Evolutionary conservation across 2,797 vertebrate genomes (phyloP), one percentile per base, ranked within the genome.

Genomic region (Etheostoma perlongum): DNA sequence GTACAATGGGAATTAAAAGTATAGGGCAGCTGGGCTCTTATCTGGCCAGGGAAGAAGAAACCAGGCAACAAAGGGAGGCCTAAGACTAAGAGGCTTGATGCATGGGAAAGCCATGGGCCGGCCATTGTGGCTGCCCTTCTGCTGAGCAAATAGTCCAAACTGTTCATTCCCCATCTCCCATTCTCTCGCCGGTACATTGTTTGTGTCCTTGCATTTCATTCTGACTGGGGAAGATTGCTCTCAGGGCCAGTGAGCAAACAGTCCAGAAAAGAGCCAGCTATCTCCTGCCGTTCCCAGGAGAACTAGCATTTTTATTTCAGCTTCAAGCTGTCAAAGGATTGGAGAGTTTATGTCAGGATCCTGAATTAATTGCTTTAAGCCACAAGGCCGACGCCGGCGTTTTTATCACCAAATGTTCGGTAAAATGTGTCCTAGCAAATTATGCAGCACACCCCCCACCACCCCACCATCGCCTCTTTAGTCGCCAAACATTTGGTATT

Each of bases 141-240:
- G 98, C 97, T 99, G 97, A 99, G 98, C 97, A 99, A 99, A 99
- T 99, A 99, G 97, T 98, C 97, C 98, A 99, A 98, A 99, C 98
- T 99, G 98, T 98, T 97, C 98, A 97, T 97, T 98, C 98, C 98
- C 96, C 96, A 96, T 98, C 96, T 98, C 96, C 98, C 95, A 98
- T 99, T 99, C 98, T 99, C 97, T 98, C 95, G 94, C 95, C 89
- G 96, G 97, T 96, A 98, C 97, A 96, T 97, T 98, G 98, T 99
- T 97, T 99, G 98, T 99, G 97, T 97, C 98, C 97, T 97, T 98
- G 98, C 98, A 99, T 99, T 99, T 99, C 97, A 99, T 99, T 99
- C 97, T 95, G 97, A 94, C 94, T 95, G 89, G 96, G 97, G 96
- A 97, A 99, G 97, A 98, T 98, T 98, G 98, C 97, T 99, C 98